A percentile compares a stretch with the other conserved stretches of the same genome.
phyloP scores from a whole-genome alignment of 1,140 invertebrate genomes.

The Sinella curviseta region DNA sequence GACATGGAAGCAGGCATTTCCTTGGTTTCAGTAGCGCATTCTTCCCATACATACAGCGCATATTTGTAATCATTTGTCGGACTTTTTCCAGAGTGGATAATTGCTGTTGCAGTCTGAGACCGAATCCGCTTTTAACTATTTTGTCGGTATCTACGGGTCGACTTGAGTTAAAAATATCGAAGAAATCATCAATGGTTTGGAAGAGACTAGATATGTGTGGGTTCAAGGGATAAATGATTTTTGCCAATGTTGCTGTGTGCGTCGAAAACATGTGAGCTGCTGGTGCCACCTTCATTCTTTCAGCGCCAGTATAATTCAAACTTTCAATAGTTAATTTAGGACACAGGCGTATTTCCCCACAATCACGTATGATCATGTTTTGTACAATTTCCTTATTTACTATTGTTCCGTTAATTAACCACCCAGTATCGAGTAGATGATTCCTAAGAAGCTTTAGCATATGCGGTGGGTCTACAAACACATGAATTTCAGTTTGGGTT shows the following conservation, averaged over 20 bases:
- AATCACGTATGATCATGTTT: not conserved
- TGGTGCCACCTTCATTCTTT: not conserved
- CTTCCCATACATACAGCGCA: not conserved
- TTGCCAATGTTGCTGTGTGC: not conserved
- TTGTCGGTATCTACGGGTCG: not conserved
- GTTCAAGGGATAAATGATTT: not conserved
- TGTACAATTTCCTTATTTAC: not conserved
- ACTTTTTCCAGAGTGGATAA: not conserved
- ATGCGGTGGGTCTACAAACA: slow-evolving; percentile 46
- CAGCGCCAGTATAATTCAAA: not conserved
- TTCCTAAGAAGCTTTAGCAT: slow-evolving; percentile 46
- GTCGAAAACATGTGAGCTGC: not conserved
- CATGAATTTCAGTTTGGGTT: slow-evolving; percentile 37
- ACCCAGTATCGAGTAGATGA: slow-evolving; percentile 45
- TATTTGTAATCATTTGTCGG: not conserved
- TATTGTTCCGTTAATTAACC: not conserved
- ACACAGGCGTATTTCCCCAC: not conserved
- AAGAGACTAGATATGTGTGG: not conserved
- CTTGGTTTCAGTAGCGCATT: not conserved
- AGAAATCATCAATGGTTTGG: not conserved
- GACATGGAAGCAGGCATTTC: slow-evolving; percentile 29
- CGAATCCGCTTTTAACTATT: not conserved
- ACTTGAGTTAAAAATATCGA: not conserved
- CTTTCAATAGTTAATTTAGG: slow-evolving; percentile 3
- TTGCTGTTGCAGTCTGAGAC: not conserved